A percentile compares a stretch with the other conserved stretches of the same genome.
Conservation (phyloP, 2,113 vertebrate genomes). For the Vireo altiloquus region DNA sequence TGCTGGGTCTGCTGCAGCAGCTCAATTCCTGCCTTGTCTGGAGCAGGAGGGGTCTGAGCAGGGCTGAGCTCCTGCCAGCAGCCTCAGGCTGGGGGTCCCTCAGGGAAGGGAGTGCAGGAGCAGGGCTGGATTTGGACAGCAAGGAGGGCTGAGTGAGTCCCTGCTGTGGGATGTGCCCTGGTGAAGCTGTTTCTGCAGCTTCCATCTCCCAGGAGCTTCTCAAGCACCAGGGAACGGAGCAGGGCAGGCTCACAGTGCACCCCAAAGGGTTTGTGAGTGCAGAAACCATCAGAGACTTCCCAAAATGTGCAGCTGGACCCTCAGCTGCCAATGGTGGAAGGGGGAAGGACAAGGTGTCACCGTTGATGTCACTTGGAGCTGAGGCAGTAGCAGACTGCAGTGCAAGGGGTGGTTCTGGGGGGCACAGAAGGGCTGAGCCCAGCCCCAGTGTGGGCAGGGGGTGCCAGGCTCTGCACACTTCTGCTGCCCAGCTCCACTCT, state of each 20-base stretch:
- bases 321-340: background rate
- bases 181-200: background rate
- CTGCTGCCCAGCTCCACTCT: background rate
- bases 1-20: background rate
- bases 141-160: background rate
- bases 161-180: rapidly evolving
- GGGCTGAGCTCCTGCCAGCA: background rate
- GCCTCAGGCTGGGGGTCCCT: background rate
- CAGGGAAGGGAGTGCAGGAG: background rate
- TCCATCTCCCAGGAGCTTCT: background rate
- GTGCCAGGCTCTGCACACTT: rapidly evolving
- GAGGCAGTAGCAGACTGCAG: rapidly evolving
- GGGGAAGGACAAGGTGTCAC: rapidly evolving
- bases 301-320: rapidly evolving
- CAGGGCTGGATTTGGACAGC: background rate
- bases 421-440: background rate
- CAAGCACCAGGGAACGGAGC: background rate
- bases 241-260: background rate
- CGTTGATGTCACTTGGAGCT: rapidly evolving
- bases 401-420: rapidly evolving
- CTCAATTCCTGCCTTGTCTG: background rate
- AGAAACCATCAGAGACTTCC: background rate
- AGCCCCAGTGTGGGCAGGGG: background rate
- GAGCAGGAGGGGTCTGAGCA: rapidly evolving
- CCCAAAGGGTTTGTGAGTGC: rapidly evolving